phyloP scores from a whole-genome alignment of 2,888 invertebrate genomes.

The Drosophila parthenogenetica region DNA sequence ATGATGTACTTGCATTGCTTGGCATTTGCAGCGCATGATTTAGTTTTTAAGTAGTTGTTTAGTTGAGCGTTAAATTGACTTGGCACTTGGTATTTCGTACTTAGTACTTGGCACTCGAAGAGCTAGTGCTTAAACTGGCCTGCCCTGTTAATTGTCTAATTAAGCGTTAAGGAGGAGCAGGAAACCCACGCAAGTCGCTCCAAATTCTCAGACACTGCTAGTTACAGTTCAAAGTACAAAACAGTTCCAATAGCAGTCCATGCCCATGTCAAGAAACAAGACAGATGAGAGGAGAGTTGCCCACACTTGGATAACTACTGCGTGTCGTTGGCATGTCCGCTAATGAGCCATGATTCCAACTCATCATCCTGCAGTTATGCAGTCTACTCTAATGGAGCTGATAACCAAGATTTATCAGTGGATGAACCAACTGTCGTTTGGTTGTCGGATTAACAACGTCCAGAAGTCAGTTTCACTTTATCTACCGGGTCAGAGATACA shows the following conservation, averaged over 20 bases:
- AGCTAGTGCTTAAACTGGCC: constrained; percentile 32
- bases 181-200: constrained; percentile 64
- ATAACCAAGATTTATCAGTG: constrained; percentile 64
- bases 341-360: constrained; percentile 59
- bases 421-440: constrained; percentile 45
- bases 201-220: constrained; percentile 43
- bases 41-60: constrained; percentile 65
- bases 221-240: too few relatives aligned
- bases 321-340: constrained; percentile 58
- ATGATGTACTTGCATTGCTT: constrained; percentile 2
- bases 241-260: constrained; percentile 1
- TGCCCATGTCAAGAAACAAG: neutral
- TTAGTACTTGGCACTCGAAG: constrained; percentile 35
- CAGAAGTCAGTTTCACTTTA: constrained; percentile 54
- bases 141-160: constrained; percentile 71
- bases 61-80: constrained; percentile 78
- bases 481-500: constrained; percentile 26
- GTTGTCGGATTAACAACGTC: constrained; percentile 61
- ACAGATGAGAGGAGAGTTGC: constrained; percentile 18
- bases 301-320: constrained; percentile 30
- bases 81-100: constrained; percentile 26
- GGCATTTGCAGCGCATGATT: constrained; percentile 45
- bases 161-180: constrained; percentile 56
- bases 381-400: constrained; percentile 24
- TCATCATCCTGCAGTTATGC: neutral